Evolutionary conservation across 1,140 invertebrate genomes (phyloP), one percentile per base, ranked within the genome.

Genomic region (Drosophila rufa): DNA sequence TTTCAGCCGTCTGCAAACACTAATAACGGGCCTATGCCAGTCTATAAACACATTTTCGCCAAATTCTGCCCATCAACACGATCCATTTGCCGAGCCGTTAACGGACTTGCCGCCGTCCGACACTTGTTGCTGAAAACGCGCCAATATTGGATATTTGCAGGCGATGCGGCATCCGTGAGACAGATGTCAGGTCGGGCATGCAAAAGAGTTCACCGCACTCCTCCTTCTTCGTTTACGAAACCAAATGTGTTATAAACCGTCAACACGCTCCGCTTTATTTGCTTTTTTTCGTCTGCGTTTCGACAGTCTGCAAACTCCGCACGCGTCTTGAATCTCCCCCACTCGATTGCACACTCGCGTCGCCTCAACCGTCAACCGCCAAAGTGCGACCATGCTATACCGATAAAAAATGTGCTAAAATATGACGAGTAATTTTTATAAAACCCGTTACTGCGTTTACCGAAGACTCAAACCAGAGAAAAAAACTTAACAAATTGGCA

Each of bases 111-210:
- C 38, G 40, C 27, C 69, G 19, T 11, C 45, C 55, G 70, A 70
- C 85, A 89, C 85, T 85, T 89, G 85, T 89, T 89, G 85, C 81
- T 60, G 57, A 68, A 61, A 69, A 65, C 65, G 68, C 77, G 64
- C 55, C 50, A 85, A 43, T 51, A n/a, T 33, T 33, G 36, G 14
- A 67, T 56, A 62, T 62, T 80, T 60, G 75, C 59, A 45, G 47
- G 59, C 36, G 50, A 17, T 17, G 43, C 58, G 57, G 57, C 64
- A 33, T 57, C 45, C 61, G 42, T n/a, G 22, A 33, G 22, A 40
- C 57, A 69, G 76, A 80, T 87, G 66, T 75, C 57, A 64, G 78
- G 75, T 79, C 57, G 62, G 65, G 75, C 74, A 79, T 83, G 77
- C 66, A 79, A 82, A 78, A 80, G 45, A 77, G 69, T 42, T 66